phyloP scores from a whole-genome alignment of 1,140 invertebrate genomes.

The Drosophila trapezifrons region DNA sequence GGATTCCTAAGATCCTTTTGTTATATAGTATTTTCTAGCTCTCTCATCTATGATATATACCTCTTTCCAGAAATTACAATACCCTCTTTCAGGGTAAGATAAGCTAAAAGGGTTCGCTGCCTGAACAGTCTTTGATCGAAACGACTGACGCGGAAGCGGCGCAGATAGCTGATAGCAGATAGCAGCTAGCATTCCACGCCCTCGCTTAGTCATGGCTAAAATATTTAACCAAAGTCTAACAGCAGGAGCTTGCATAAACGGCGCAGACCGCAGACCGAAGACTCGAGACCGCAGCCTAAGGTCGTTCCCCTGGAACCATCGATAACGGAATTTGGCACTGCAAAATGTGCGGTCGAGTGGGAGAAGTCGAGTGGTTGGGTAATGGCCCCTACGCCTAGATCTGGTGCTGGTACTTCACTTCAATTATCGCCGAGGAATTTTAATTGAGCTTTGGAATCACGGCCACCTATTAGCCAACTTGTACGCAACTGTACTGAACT shows the following conservation, averaged over 20 bases:
- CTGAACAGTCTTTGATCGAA: constrained; percentile 49
- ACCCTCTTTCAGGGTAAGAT: neutral
- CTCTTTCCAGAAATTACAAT: neutral
- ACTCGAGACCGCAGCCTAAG: constrained; percentile 35
- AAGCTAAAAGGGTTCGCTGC: constrained; percentile 29
- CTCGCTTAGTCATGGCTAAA: constrained; percentile 42
- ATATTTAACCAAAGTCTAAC: constrained; percentile 45
- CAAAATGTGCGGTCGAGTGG: constrained; percentile 42
- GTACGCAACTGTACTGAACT: neutral
- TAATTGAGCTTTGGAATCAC: constrained; percentile 18
- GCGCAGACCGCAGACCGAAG: neutral
- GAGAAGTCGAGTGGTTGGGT: constrained; percentile 11
- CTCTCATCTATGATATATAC: neutral
- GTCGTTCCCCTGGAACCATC: constrained; percentile 41
- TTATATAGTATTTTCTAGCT: too few species aligned
- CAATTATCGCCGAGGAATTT: constrained; percentile 22
- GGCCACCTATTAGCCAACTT: constrained; percentile 14
- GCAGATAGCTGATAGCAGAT: constrained; percentile 29
- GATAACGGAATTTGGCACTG: constrained; percentile 50
- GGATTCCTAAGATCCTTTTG: neutral
- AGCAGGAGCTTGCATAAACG: constrained; percentile 34
- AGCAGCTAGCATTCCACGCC: constrained; percentile 20
- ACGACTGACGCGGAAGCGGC: constrained; percentile 42
- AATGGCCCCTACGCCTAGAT: neutral
- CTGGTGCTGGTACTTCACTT: constrained; percentile 17